A percentile compares a stretch with the other conserved stretches of the same genome.
Evolutionary conservation across 2,888 invertebrate genomes (phyloP).

Genomic region (Ceriagrion tenellum): DNA sequence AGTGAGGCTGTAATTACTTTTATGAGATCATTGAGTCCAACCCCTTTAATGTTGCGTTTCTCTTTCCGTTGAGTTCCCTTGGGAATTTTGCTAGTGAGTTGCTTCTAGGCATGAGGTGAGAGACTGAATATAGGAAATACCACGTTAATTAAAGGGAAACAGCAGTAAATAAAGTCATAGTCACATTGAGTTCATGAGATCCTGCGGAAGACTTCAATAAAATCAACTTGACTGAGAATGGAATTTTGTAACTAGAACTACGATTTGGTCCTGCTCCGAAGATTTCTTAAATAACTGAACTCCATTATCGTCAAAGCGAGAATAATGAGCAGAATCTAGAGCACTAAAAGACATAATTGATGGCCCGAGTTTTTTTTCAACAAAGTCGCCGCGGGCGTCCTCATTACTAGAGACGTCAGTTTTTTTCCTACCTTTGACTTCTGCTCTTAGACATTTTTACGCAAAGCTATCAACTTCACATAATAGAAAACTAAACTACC

Average conservation of each 20-base stretch:
- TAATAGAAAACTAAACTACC: too few species aligned
- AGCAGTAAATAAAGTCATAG: not conserved
- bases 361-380: too few species aligned
- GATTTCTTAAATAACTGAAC: too few species aligned
- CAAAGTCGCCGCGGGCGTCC: too few species aligned
- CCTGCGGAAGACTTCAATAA: not conserved
- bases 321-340: too few species aligned
- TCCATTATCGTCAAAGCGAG: too few species aligned
- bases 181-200: not conserved
- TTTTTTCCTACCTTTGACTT: too few species aligned
- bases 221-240: not conserved
- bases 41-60: not conserved
- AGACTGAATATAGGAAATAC: not conserved
- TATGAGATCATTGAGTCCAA: not conserved
- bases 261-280: not conserved
- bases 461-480: too few species aligned
- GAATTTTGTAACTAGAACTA: not conserved
- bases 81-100: not conserved
- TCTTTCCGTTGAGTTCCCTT: not conserved
- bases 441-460: too few species aligned
- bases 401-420: too few species aligned
- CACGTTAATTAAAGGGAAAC: not conserved
- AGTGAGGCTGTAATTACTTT: not conserved
- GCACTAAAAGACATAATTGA: too few species aligned
- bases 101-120: not conserved